Conservation (phyloP, 2,797 vertebrate species). For the Aselliscus stoliczkanus region DNA sequence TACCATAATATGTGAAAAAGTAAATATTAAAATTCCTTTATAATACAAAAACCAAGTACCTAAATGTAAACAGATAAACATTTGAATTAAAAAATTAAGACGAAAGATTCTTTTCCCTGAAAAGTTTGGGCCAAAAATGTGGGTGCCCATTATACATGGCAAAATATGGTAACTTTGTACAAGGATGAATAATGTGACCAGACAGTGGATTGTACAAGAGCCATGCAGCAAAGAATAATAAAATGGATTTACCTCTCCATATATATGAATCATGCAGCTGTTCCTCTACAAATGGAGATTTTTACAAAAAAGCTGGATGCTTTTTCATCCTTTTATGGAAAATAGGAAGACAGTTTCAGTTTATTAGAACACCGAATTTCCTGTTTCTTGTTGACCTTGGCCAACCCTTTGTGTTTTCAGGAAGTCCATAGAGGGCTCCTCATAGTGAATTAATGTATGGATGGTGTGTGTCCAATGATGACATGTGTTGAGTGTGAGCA, state of each 20-base stretch:
- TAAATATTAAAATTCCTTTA: too few relatives aligned
- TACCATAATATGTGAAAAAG: too few relatives aligned
- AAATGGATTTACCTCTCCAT: background rate
- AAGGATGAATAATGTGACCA: background rate
- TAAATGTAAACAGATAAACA: too few relatives aligned
- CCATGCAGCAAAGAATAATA: background rate
- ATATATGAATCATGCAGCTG: background rate
- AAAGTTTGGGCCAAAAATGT: too few relatives aligned
- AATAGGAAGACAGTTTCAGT: background rate
- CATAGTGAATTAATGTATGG: background rate
- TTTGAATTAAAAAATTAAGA: too few relatives aligned
- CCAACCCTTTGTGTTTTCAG: background rate
- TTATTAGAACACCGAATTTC: background rate
- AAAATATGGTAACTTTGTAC: background rate
- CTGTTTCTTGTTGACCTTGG: background rate
- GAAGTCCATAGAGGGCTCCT: background rate
- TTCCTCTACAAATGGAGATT: slow-evolving; percentile 7
- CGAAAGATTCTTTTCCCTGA: too few relatives aligned
- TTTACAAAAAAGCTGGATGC: background rate
- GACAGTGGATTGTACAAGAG: background rate
- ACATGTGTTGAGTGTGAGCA: background rate
- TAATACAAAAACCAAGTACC: too few relatives aligned
- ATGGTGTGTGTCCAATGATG: background rate
- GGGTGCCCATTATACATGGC: too few relatives aligned
- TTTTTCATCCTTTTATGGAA: background rate